Evolutionary conservation across 2,797 vertebrate genomes (phyloP), one percentile per base, ranked within the genome.

Genomic region (Spheniscus humboldti): DNA sequence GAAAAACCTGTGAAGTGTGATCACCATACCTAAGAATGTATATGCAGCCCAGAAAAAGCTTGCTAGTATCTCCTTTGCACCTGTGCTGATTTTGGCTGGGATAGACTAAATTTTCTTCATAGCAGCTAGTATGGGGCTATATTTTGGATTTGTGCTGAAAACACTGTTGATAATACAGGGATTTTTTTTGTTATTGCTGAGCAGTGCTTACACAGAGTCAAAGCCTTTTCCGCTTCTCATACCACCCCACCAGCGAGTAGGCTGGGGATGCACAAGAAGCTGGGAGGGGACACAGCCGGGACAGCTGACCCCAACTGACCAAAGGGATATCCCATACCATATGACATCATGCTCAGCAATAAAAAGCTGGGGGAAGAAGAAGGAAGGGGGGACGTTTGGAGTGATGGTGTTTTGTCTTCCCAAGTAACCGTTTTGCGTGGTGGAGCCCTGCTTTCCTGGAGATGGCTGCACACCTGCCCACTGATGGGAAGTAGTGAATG

Each of bases 301-400:
- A 48, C 23, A 48, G 47, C n/a, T 59, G 57, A 35, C 14, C n/a
- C n/a, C 14, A 59, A 35, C n/a, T 35, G 57, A 35, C n/a, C 23
- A 35, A 17, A 59, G 57, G 15, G 57, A 17, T 59, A 35, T 59
- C 17, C n/a, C n/a, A 59, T 7, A 35, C n/a, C 14, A 16, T 24
- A 16, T 59, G 56, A 24, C 14, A 3, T 35, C 33, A 59, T 35
- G n/a, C 22, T 59, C 22, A 59, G n/a, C n/a, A 24, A 24, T 35
- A 24, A 10, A 59, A 59, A 59, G 11, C 13, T 59, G n/a, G 56
- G n/a, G 56, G 22, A 59, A 35, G 22, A 35, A n/a, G 20, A 23
- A 59, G 39, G 25, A 35, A 48, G 11, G 0, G 43, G n/a, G 8
- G 27, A 24, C 0, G 1, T 48, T 48, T 0, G 2, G 56, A 37